Conservation (phyloP, 2,888 invertebrate genomes). For the Spodoptera exigua region DNA sequence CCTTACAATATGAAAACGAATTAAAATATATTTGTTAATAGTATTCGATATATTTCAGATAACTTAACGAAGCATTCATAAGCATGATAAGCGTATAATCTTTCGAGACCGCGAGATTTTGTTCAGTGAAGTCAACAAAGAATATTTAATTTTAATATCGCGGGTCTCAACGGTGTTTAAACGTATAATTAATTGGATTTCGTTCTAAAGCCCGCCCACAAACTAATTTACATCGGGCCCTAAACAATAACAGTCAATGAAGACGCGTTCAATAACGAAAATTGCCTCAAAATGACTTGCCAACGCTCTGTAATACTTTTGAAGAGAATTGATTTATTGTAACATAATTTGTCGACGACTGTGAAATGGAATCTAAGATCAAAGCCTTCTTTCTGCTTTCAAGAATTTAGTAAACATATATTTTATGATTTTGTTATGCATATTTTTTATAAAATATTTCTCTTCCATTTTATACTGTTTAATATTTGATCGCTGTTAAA, state of each 20-base stretch:
- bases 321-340: slow-evolving; percentile 70
- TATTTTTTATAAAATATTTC: slow-evolving; percentile 6
- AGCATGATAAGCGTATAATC: too few relatives aligned
- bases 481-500: too few relatives aligned
- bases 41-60: too few relatives aligned
- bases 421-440: slow-evolving; percentile 6
- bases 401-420: slow-evolving; percentile 16
- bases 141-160: slow-evolving; percentile 55
- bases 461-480: slow-evolving; percentile 6
- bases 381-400: slow-evolving; percentile 23
- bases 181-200: slow-evolving; percentile 76
- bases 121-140: slow-evolving; percentile 11
- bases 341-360: slow-evolving; percentile 62
- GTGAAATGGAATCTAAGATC: slow-evolving; percentile 50
- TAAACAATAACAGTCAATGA: slow-evolving; percentile 78
- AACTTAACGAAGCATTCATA: too few relatives aligned
- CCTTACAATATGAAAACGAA: too few relatives aligned
- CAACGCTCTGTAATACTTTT: slow-evolving; percentile 63
- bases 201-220: slow-evolving; percentile 66
- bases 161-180: slow-evolving; percentile 56
- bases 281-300: slow-evolving; percentile 75
- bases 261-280: slow-evolving; percentile 77
- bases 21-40: too few relatives aligned
- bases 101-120: too few relatives aligned
- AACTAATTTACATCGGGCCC: slow-evolving; percentile 77